Evolutionary conservation across 1,140 invertebrate genomes (phyloP).

Genomic region (Euwallacea fornicatus): DNA sequence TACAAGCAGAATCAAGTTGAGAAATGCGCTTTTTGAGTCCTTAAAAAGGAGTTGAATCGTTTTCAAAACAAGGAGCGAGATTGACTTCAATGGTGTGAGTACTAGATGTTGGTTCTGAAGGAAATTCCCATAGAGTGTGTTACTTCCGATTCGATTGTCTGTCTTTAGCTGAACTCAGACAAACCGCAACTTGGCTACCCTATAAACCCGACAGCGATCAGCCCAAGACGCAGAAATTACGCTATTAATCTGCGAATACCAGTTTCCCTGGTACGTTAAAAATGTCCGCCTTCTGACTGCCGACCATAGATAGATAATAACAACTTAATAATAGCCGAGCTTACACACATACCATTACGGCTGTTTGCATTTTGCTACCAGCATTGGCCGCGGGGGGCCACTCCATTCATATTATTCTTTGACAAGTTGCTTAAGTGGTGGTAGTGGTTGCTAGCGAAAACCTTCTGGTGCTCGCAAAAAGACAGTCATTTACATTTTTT

Average conservation of each 20-base stretch:
- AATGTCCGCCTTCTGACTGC: constrained; percentile 17
- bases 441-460: background rate
- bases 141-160: too few relatives aligned
- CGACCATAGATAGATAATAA: constrained; percentile 27
- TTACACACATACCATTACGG: constrained; percentile 29
- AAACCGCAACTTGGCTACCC: constrained; percentile 3
- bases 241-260: constrained; percentile 23
- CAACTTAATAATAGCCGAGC: constrained; percentile 31
- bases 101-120: too few relatives aligned
- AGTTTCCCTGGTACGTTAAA: constrained; percentile 18
- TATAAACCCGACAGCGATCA: background rate
- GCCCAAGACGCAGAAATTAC: background rate
- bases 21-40: too few relatives aligned
- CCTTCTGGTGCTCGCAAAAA: background rate
- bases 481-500: too few relatives aligned
- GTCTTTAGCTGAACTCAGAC: too few relatives aligned
- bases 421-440: constrained; percentile 16
- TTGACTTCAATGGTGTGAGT: too few relatives aligned
- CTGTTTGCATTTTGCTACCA: constrained; percentile 31
- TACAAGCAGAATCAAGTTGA: too few relatives aligned
- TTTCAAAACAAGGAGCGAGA: too few relatives aligned
- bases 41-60: too few relatives aligned
- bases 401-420: constrained; percentile 26
- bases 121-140: too few relatives aligned
- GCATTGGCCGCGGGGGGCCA: constrained; percentile 18